phyloP scores from a whole-genome alignment of 2,888 invertebrate genomes.

The Thyatira batis region DNA sequence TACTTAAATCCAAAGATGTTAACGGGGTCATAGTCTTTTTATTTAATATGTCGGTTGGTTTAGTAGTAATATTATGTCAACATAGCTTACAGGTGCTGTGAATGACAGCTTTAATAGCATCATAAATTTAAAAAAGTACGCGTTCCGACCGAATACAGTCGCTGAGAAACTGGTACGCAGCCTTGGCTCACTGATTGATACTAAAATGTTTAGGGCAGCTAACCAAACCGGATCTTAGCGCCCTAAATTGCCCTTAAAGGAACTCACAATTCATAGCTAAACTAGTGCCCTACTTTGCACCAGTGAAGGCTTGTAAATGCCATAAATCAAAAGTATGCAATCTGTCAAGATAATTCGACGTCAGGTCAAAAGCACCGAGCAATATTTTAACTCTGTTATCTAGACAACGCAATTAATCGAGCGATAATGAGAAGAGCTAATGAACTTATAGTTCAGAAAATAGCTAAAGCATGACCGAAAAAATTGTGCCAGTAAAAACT shows the following conservation, averaged over 20 bases:
- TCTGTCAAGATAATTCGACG: slow-evolving; percentile 50
- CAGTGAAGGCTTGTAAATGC: slow-evolving; percentile 42
- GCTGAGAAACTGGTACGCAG: slow-evolving; percentile 43
- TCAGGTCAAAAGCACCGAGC: slow-evolving; percentile 55
- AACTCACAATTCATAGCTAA: slow-evolving; percentile 55
- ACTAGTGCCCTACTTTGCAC: slow-evolving; percentile 50
- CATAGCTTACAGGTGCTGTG: slow-evolving; percentile 2
- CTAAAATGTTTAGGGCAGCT: slow-evolving; percentile 61
- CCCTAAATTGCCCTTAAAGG: slow-evolving; percentile 67
- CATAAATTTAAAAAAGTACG: slow-evolving; percentile 16
- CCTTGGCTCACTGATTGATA: slow-evolving; percentile 64
- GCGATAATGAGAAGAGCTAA: slow-evolving; percentile 6
- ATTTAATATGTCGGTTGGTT: not conserved
- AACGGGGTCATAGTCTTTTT: not conserved
- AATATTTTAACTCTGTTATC: slow-evolving; percentile 42
- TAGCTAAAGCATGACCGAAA: not conserved
- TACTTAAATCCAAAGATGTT: not conserved
- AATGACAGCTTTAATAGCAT: slow-evolving; percentile 9
- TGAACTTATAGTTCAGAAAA: not conserved
- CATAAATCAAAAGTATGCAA: slow-evolving; percentile 49
- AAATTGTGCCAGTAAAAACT: not conserved
- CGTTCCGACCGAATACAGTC: slow-evolving; percentile 13
- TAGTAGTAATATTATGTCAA: not conserved
- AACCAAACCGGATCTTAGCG: slow-evolving; percentile 68
- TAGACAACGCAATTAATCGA: slow-evolving; percentile 20